Evolutionary conservation across 2,797 vertebrate species (phyloP).

Genomic region (Carcharodon carcharias): DNA sequence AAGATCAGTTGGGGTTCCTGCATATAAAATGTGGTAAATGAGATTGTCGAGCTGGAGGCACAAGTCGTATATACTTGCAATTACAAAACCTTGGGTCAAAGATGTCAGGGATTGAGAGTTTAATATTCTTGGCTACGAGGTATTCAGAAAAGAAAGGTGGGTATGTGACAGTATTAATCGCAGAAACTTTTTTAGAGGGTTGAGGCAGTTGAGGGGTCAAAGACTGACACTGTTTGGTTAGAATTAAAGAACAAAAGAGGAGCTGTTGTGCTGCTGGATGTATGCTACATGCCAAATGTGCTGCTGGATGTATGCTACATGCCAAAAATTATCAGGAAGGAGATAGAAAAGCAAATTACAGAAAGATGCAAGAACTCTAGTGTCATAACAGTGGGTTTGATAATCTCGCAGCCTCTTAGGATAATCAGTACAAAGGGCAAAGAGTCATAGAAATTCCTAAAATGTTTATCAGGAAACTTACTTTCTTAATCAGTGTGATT

Average conservation of each 20-base stretch:
- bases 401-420: neutral
- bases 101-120: neutral
- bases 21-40: neutral
- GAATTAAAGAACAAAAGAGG: neutral
- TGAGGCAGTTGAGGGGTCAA: neutral
- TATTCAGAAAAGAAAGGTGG: too few relatives aligned
- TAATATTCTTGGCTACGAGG: too few relatives aligned
- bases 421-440: neutral
- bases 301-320: neutral
- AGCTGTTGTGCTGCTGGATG: neutral
- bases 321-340: neutral
- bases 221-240: neutral
- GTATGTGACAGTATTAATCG: neutral
- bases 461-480: neutral
- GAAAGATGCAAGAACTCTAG: neutral
- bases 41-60: neutral
- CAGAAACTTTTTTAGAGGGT: neutral
- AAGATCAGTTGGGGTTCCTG: neutral
- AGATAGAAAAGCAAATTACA: neutral
- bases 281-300: neutral
- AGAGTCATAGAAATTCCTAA: neutral
- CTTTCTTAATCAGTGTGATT: neutral
- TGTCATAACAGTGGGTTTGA: too few relatives aligned
- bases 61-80: neutral
- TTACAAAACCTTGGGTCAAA: neutral